Evolutionary conservation across 2,797 vertebrate species (phyloP).

Genomic region (Labroides dimidiatus): DNA sequence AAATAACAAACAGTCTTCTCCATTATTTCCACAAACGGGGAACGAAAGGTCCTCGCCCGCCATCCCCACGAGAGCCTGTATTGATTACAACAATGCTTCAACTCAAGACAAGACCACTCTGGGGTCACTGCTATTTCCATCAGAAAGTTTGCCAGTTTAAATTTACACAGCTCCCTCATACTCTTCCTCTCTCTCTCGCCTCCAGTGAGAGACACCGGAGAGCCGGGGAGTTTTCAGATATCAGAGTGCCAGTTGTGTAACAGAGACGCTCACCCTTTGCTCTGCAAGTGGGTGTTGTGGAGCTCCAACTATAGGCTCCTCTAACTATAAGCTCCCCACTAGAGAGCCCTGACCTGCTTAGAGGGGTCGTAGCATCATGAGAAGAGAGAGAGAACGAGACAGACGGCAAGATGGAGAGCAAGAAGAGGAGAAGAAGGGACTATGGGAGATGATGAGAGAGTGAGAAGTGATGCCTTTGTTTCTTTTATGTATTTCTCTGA

Average conservation of each 20-base stretch:
- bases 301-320: constrained; percentile 82
- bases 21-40: constrained; percentile 86
- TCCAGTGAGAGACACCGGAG: constrained; percentile 79
- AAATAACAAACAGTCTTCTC: constrained; percentile 87
- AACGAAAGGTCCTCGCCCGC: constrained; percentile 86
- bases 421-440: constrained; percentile 63
- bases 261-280: constrained; percentile 82
- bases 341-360: constrained; percentile 83
- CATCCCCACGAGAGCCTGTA: constrained; percentile 83
- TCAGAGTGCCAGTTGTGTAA: constrained; percentile 85
- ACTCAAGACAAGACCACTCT: constrained; percentile 84
- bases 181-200: constrained; percentile 71
- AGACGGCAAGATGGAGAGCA: constrained; percentile 51
- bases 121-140: constrained; percentile 87
- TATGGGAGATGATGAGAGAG: constrained; percentile 65
- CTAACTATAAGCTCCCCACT: constrained; percentile 78
- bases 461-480: constrained; percentile 71
- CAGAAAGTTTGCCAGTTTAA: constrained; percentile 88
- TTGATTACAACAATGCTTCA: constrained; percentile 89
- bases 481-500: constrained; percentile 72
- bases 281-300: constrained; percentile 85
- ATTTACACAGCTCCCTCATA: constrained; percentile 81
- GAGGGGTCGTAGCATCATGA: constrained; percentile 80
- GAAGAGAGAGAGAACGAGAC: constrained; percentile 58
- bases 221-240: constrained; percentile 78